phyloP scores from a whole-genome alignment of 2,888 invertebrate species.

The Heterodera filipjevi region DNA sequence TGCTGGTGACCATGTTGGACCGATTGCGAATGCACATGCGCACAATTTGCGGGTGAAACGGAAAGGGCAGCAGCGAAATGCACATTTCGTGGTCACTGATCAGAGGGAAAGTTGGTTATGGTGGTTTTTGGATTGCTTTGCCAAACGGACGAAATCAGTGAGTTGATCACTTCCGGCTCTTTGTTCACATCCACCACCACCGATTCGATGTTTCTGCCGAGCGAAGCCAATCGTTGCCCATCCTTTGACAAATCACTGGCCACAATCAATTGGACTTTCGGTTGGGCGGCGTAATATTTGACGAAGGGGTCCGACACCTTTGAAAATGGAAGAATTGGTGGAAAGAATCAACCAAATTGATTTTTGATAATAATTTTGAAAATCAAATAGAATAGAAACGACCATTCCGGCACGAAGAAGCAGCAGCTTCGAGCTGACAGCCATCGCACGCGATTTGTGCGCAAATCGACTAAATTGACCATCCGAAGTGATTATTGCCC shows the following conservation, averaged over 20 bases:
- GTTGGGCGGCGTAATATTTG: slow-evolving; percentile 85
- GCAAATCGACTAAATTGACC: slow-evolving; percentile 78
- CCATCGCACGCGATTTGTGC: slow-evolving; percentile 76
- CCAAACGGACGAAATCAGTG: slow-evolving; percentile 73
- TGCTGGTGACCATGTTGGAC: slow-evolving; percentile 93
- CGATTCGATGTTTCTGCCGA: slow-evolving; percentile 75
- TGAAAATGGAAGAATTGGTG: background rate
- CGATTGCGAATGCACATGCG: slow-evolving; percentile 82
- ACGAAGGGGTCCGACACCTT: slow-evolving; percentile 84
- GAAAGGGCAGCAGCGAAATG: slow-evolving; percentile 82
- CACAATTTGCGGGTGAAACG: slow-evolving; percentile 83
- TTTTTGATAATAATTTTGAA: too few species aligned
- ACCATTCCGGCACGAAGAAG: slow-evolving; percentile 91
- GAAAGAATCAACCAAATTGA: too few species aligned
- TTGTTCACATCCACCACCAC: slow-evolving; percentile 79
- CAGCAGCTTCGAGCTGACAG: slow-evolving; percentile 69
- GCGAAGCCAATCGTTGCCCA: slow-evolving; percentile 80
- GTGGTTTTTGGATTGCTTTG: too few species aligned
- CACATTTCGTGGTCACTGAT: slow-evolving; percentile 70
- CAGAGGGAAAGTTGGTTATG: background rate
- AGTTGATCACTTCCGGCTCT: slow-evolving; percentile 74
- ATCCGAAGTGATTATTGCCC: slow-evolving; percentile 92
- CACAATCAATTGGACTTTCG: slow-evolving; percentile 72
- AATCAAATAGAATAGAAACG: too few species aligned
- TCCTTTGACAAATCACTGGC: slow-evolving; percentile 85